Conservation (phyloP, 37 sponge, comb jelly and placozoan genomes). For the Axinella damicornis region DNA sequence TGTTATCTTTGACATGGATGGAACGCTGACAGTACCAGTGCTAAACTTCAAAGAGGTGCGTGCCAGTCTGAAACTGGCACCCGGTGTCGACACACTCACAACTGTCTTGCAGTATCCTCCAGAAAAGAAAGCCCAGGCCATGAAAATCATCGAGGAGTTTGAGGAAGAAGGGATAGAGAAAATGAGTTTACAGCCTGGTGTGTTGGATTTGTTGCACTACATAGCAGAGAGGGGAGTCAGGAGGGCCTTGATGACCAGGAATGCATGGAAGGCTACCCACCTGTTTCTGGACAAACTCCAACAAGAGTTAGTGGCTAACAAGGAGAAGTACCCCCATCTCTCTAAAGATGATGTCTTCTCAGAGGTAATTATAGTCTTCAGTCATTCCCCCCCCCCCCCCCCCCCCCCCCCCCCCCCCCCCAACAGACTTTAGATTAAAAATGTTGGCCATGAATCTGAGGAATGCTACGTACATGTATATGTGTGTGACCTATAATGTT, state of each 20-base stretch:
- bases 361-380: slow-evolving; percentile 44
- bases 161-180: slow-evolving; percentile 56
- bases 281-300: slow-evolving; percentile 43
- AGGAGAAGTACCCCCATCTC: slow-evolving; percentile 22
- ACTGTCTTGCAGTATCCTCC: slow-evolving; percentile 35
- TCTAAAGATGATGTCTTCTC: slow-evolving; percentile 46
- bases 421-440: too few species aligned
- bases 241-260: slow-evolving; percentile 69
- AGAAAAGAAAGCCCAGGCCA: slow-evolving; percentile 35
- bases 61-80: slow-evolving; percentile 23
- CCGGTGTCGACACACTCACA: slow-evolving; percentile 40
- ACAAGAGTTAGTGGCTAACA: slow-evolving; percentile 1
- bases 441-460: too few species aligned
- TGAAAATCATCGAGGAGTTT: slow-evolving; percentile 64
- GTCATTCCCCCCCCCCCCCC: too few species aligned
- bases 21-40: slow-evolving; percentile 74
- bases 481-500: too few species aligned
- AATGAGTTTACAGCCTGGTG: slow-evolving; percentile 59
- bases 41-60: slow-evolving; percentile 53
- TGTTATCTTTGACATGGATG: slow-evolving; percentile 87
- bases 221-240: slow-evolving; percentile 19
- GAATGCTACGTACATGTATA: too few species aligned
- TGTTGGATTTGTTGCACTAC: slow-evolving; percentile 59
- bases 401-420: too few species aligned
- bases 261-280: slow-evolving; percentile 31